These are phyloP conservation scores for Kuschelorhynchus macadamiae DNA, from an alignment of 2,888 invertebrate species.

Conservation along the genomic window DNA sequence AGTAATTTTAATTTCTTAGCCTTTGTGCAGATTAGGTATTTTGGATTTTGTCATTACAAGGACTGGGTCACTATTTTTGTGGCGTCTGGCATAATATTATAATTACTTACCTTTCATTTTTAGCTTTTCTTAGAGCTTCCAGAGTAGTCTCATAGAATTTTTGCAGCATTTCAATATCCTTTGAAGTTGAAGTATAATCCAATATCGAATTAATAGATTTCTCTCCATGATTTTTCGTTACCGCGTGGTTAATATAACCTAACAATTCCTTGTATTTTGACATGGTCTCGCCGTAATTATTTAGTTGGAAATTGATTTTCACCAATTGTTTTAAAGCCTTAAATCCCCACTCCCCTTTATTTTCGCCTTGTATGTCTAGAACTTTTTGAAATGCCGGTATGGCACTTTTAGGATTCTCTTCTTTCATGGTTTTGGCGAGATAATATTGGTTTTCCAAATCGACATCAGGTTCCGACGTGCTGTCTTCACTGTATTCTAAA, in stretches of 20 bases:
- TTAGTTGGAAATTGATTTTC: conserved; percentile 97
- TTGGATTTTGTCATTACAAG: too few species aligned
- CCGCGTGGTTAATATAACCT: conserved; percentile 97
- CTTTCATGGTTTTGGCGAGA: conserved; percentile 97
- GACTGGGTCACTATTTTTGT: too few species aligned
- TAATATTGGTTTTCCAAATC: conserved; percentile 99
- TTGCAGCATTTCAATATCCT: conserved; percentile 86
- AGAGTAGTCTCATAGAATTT: conserved; percentile 98
- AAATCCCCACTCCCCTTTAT: conserved; percentile 99
- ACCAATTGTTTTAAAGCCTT: conserved; percentile 99
- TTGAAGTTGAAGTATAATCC: conserved; percentile 98
- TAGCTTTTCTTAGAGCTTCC: conserved; percentile 94
- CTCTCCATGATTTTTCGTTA: conserved; percentile 98
- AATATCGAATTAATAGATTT: conserved; percentile 99
- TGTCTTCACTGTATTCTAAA: conserved; percentile 98
- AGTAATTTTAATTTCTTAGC: too few species aligned
- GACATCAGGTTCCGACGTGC: conserved; percentile 98
- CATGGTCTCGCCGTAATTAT: conserved; percentile 77
- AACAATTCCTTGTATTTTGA: conserved; percentile 88
- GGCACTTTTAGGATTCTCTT: conserved; percentile 92
- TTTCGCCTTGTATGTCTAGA: conserved; percentile 95
- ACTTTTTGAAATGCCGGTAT: conserved; percentile 95
- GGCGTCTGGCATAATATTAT: too few species aligned
- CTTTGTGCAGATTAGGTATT: too few species aligned
- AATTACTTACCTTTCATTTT: conserved; percentile 88